A percentile compares a stretch with the other conserved stretches of the same genome.
Conservation (phyloP, 2,888 invertebrate species). For the Sialis lutaria region DNA sequence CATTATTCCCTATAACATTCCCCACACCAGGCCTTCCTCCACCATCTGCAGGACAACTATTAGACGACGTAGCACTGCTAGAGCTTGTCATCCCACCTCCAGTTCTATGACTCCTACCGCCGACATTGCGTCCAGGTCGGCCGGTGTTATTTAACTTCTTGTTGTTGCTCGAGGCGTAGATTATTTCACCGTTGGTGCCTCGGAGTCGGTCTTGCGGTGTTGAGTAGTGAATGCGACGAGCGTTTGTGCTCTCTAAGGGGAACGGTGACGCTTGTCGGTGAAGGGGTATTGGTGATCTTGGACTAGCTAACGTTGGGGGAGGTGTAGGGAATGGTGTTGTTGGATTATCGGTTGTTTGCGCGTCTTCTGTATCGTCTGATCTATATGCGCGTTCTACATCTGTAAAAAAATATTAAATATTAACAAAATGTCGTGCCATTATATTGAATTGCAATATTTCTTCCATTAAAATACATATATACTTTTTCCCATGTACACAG, state of each 20-base stretch:
- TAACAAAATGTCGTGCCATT: neutral
- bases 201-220: conserved; percentile 24
- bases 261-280: conserved; percentile 51
- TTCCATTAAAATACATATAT: neutral
- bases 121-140: conserved; percentile 21
- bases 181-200: conserved; percentile 15
- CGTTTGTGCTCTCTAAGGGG: conserved; percentile 48
- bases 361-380: conserved; percentile 51
- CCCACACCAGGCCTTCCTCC: neutral
- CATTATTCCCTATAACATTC: neutral
- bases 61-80: conserved; percentile 33
- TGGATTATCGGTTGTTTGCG: conserved; percentile 33
- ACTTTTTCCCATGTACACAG: too few relatives aligned
- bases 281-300: conserved; percentile 39
- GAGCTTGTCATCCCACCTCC: conserved; percentile 36
- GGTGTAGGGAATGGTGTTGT: conserved; percentile 35
- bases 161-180: conserved; percentile 21
- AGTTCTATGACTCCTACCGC: conserved; percentile 21
- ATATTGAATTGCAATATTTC: neutral
- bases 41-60: conserved; percentile 21
- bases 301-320: conserved; percentile 30
- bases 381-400: conserved; percentile 56
- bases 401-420: conserved; percentile 14
- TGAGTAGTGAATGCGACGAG: conserved; percentile 34
- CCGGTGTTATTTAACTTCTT: conserved; percentile 23